Evolutionary conservation across 2,113 vertebrate species (phyloP), one percentile per base, ranked within the genome.

Genomic region (Tricholaema leucomelas): DNA sequence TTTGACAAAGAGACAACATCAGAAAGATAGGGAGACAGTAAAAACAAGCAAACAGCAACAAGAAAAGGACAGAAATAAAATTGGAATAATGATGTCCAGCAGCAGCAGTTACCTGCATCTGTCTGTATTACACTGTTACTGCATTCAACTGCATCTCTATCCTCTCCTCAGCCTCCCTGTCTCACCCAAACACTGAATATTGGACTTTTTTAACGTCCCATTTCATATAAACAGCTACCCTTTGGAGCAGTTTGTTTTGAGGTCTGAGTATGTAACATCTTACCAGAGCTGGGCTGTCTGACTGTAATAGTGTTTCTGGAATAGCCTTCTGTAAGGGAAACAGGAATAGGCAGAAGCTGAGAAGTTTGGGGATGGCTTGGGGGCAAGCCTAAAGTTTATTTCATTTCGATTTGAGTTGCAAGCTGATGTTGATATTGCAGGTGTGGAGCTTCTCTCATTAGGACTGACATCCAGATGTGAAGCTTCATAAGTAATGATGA

Each of bases 401-500:
- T 73, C 30, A 23, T 84, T 63, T 82, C 48, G 27, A 1, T 54
- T 66, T 84, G 77, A 73, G 38, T 42, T 60, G 78, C 24, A 74
- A 48, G 19, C 30, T 69, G 80, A n/a, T 63, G 64, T 11, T 58
- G 38, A 7, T 64, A 31, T 10, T 55, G 31, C 31, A 54, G 16
- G 23, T 54, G 30, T 28, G 50, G 20, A 76, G 36, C 17, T 46
- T 36, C 36, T 81, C 33, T 23, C n/a, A 3, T 18, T n/a, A 28
- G 46, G 30, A 35, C n/a, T 2, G 6, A 80, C 35, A 25, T 67
- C 21, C 15, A 77, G 30, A 48, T 55, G 28, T 36, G 46, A 66
- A 59, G 25, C 21, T 52, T 73, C 72, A 5, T 11, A 12, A 1
- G 2, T 1, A 66, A 8, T 0, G 3, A 35, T 3, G 25, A n/a